Conservation (phyloP, 53 echinoderm and acorn worm genomes). For the Paracentrotus lividus region DNA sequence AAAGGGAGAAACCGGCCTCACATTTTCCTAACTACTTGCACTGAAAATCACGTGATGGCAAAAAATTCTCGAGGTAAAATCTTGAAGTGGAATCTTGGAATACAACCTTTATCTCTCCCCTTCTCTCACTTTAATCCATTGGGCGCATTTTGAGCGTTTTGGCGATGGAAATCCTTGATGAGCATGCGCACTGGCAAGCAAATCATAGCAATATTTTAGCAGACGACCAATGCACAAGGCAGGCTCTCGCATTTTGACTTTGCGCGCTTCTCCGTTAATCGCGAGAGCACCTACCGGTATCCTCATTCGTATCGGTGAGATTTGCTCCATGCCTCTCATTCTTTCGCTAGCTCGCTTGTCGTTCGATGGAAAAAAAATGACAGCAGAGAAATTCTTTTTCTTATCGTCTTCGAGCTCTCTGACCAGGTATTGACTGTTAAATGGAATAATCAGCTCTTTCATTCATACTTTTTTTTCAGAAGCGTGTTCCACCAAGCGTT, state of each 20-base stretch:
- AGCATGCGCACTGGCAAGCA: slow-evolving; percentile 20
- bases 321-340: neutral
- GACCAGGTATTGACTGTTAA: slow-evolving; percentile 41
- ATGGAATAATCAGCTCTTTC: slow-evolving; percentile 36
- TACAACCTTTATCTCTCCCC: neutral
- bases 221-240: slow-evolving; percentile 46
- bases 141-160: slow-evolving; percentile 20
- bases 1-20: neutral
- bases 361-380: slow-evolving; percentile 10
- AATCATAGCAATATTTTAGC: slow-evolving; percentile 8
- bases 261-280: slow-evolving; percentile 21
- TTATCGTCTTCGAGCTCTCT: neutral
- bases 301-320: neutral
- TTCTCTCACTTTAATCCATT: neutral
- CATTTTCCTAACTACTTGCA: slow-evolving; percentile 18
- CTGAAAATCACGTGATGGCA: neutral
- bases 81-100: neutral
- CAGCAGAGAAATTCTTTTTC: slow-evolving; percentile 35
- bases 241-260: slow-evolving; percentile 28
- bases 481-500: neutral
- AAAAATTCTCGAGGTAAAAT: neutral
- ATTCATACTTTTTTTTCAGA: neutral
- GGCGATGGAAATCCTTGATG: neutral
- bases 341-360: slow-evolving; percentile 18
- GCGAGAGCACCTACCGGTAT: slow-evolving; percentile 6